Base-by-base conservation (phyloP, 2,888 invertebrate genomes). In the Eristalis tenax region DNA sequence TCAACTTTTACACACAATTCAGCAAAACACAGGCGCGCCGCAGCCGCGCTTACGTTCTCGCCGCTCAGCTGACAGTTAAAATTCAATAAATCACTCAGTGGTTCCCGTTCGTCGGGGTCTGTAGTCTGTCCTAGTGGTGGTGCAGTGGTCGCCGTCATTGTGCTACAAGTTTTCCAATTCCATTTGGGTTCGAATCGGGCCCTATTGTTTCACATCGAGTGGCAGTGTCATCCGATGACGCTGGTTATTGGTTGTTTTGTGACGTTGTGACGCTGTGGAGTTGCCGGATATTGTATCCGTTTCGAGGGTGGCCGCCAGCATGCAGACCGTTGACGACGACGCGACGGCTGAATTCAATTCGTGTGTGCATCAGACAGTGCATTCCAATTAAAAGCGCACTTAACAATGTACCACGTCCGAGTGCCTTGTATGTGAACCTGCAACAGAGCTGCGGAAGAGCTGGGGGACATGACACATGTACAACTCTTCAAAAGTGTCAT, bases 341-440 rank as follows among this genome's bases (percentile, higher is more conserved):
- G 57, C 10, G 43, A 71, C 15, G 43, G 68, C 59, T 70, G 74
- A 73, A 80, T 87, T 83, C 79, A 76, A 87, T 79, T 83, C 76
- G 76, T 73, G 75, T 87, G 87, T 87, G 87, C 83, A 79, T 71
- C 83, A 83, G 87, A 87, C 87, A 87, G 87, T 83, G 73, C 75
- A 87, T 79, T 87, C 87, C 87, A 87, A 87, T 87, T 83, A 87
- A 87, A 80, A 83, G 87, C 76, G 73, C 83, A 79, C 87, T 87
- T 80, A 87, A 83, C 87, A 87, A 87, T 73, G 79, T 63, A 66
- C 83, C 75, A 82, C 76, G 57, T 79, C 78, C 83, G 83, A 87
- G 79, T 71, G 76, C 26, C 70, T 64, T 71, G 82, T 73, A 57
- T 22, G 35, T 4, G 38, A 22, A 59, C 68, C 38, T 64, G 57